Conservation (phyloP, 2,888 invertebrate species). For the Lepidonotus clava region DNA sequence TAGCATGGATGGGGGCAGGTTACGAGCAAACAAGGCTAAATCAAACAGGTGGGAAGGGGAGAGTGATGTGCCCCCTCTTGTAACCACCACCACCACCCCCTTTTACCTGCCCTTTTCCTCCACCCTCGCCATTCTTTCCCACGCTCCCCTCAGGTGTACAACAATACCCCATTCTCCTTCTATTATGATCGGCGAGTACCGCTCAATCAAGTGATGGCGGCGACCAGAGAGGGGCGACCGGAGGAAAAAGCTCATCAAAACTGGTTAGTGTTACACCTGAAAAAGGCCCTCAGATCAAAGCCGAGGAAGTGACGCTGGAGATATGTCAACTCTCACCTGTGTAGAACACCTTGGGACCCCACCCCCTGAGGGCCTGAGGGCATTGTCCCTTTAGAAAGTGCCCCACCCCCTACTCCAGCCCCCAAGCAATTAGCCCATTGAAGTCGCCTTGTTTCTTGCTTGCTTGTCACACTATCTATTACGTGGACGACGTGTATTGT, state of each 20-base stretch:
- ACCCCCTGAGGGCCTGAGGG: not conserved
- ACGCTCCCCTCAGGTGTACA: not conserved
- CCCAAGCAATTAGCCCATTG: not conserved
- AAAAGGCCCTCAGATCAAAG: not conserved
- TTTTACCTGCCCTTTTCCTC: not conserved
- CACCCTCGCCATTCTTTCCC: conserved; percentile 4
- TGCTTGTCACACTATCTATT: conserved; percentile 14
- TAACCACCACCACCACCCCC: not conserved
- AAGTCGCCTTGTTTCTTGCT: not conserved
- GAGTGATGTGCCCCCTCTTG: not conserved
- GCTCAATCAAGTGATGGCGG: too few species aligned
- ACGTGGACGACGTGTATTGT: too few species aligned
- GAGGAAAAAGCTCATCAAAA: conserved; percentile 8
- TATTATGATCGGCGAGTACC: not conserved
- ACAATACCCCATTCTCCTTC: not conserved
- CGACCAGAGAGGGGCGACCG: not conserved
- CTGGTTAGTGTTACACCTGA: conserved; percentile 23
- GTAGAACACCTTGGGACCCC: not conserved
- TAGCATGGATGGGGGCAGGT: not conserved
- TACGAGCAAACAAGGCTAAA: not conserved
- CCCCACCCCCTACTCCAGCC: not conserved
- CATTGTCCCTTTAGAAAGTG: not conserved
- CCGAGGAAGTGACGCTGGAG: not conserved
- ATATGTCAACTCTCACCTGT: not conserved
- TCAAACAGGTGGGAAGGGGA: not conserved